Evolutionary conservation across 2,888 invertebrate genomes (phyloP).

Genomic region (Barypeithes pellucidus): DNA sequence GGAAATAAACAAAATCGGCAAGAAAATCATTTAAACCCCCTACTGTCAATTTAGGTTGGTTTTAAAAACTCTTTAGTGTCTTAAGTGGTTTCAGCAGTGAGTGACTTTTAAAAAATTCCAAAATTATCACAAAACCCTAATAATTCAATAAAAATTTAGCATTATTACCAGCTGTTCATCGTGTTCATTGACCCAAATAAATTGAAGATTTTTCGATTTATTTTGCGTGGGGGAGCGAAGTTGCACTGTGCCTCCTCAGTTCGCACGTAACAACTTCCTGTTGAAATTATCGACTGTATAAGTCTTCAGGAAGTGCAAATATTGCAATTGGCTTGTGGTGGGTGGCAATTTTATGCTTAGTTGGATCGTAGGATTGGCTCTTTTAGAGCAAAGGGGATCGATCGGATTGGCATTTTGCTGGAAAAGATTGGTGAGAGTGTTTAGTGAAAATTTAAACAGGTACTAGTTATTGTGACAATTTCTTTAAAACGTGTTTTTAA

Average conservation of each 20-base stretch:
- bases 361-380: conserved; percentile 22
- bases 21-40: no score
- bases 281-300: conserved; percentile 21
- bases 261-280: conserved; percentile 21
- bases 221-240: conserved; percentile 25
- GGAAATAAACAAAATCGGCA: no score
- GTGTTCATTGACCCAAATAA: conserved; percentile 38
- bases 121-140: no score
- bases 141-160: no score
- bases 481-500: no score
- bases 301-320: conserved; percentile 36
- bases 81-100: no score
- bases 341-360: conserved; percentile 34
- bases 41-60: no score
- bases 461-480: no score
- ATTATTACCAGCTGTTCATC: conserved; percentile 7
- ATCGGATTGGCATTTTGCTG: conserved; percentile 5
- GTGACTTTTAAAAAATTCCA: no score
- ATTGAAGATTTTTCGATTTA: conserved; percentile 26
- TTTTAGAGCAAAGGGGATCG: conserved; percentile 11
- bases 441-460: background rate
- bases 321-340: conserved; percentile 36
- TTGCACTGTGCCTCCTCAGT: conserved; percentile 1
- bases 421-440: background rate
- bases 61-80: no score